phyloP scores from a whole-genome alignment of 2,797 vertebrate species.

The Miopithecus talapoin region DNA sequence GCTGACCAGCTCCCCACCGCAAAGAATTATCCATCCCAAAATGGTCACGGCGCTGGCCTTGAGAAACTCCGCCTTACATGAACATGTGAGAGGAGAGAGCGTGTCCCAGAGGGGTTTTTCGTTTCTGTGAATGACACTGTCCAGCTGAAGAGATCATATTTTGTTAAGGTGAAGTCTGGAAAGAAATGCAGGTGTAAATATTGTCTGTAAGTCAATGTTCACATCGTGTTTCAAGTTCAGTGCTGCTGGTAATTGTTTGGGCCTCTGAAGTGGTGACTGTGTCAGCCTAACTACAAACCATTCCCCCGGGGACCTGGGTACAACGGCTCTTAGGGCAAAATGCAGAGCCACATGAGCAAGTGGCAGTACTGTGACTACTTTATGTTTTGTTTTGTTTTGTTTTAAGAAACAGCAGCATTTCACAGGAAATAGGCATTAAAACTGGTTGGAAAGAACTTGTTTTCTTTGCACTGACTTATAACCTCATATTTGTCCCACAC shows the following conservation, averaged over 20 bases:
- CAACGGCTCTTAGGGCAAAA: neutral
- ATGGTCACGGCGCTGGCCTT: neutral
- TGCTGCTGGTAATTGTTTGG: neutral
- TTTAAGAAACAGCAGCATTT: neutral
- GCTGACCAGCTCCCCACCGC: neutral
- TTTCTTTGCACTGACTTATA: neutral
- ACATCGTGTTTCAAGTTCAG: neutral
- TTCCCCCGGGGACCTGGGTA: neutral
- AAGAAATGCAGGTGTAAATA: neutral
- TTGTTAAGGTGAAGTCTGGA: neutral
- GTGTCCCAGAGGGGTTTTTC: neutral
- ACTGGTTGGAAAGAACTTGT: neutral
- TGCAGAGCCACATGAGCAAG: rapidly evolving
- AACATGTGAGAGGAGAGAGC: neutral
- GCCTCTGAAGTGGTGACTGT: neutral
- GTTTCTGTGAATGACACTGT: neutral
- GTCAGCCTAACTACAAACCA: neutral
- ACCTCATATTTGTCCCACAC: neutral
- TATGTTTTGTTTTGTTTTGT: neutral
- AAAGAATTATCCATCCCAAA: neutral
- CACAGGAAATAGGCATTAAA: neutral
- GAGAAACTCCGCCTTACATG: neutral
- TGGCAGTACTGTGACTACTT: neutral
- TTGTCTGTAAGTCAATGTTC: neutral
- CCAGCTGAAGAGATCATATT: neutral